These are phyloP conservation scores for Dione juno DNA, from an alignment of 2,888 invertebrate species.

Conservation along the genomic window DNA sequence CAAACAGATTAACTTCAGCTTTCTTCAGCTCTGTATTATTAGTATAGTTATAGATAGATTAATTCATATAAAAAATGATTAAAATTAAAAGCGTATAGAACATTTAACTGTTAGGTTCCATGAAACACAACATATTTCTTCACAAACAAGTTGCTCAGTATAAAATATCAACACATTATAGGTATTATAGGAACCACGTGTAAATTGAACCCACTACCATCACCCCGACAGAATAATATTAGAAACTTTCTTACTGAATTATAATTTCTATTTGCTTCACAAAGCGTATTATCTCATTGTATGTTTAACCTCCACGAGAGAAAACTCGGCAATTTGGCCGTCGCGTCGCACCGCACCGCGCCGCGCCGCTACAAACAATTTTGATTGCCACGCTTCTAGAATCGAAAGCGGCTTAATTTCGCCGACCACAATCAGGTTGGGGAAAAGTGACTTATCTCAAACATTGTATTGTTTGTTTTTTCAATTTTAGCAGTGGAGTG, in stretches of 20 bases:
- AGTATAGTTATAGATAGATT: too few relatives aligned
- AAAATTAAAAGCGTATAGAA: too few relatives aligned
- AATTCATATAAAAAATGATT: too few relatives aligned
- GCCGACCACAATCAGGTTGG: conserved; percentile 29
- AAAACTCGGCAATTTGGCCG: conserved; percentile 39
- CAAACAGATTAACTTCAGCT: too few relatives aligned
- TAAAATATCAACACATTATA: too few relatives aligned
- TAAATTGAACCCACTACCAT: neutral
- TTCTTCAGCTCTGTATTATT: too few relatives aligned
- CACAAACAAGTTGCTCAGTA: too few relatives aligned
- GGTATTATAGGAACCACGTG: neutral
- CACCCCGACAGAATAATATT: neutral
- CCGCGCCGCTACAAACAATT: conserved; percentile 38
- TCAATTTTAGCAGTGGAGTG: neutral
- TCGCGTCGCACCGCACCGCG: conserved; percentile 27
- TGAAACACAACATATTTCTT: too few relatives aligned
- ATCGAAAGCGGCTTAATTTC: conserved; percentile 43
- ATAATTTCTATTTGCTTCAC: conserved; percentile 7
- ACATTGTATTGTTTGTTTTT: neutral
- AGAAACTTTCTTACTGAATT: neutral
- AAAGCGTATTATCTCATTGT: conserved; percentile 24
- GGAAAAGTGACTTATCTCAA: conserved; percentile 5
- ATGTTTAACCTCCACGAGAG: conserved; percentile 33
- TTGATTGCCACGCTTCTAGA: conserved; percentile 39
- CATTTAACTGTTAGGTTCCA: too few relatives aligned